These are phyloP conservation scores for Gymnocheta viridis DNA, from an alignment of 2,888 invertebrate species.

Conservation along the genomic window DNA sequence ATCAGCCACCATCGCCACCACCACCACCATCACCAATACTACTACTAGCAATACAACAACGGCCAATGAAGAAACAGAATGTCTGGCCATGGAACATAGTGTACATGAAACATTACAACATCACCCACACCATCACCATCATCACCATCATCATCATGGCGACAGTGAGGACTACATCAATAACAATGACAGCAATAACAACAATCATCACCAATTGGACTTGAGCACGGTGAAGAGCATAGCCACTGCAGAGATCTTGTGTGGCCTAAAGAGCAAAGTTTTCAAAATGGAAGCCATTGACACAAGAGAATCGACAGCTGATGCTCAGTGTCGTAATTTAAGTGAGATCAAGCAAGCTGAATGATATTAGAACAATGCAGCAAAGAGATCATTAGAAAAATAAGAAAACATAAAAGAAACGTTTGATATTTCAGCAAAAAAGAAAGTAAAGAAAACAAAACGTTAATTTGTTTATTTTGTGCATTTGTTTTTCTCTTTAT, in stretches of 20 bases:
- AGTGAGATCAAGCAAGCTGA: conserved; percentile 78
- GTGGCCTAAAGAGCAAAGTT: conserved; percentile 78
- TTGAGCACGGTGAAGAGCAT: conserved; percentile 77
- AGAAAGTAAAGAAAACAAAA: conserved; percentile 10
- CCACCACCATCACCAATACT: neutral
- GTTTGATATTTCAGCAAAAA: neutral
- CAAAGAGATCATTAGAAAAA: neutral
- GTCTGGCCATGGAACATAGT: conserved; percentile 29
- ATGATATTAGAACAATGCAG: conserved; percentile 68
- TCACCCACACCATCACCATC: conserved; percentile 48
- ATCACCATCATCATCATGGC: conserved; percentile 1
- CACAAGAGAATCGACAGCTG: conserved; percentile 70
- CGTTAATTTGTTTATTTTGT: conserved; percentile 67
- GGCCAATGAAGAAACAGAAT: conserved; percentile 66
- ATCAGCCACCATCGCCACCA: conserved; percentile 37
- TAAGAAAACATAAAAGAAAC: conserved; percentile 1
- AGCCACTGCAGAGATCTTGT: conserved; percentile 78
- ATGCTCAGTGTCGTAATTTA: conserved; percentile 72
- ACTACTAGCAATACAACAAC: conserved; percentile 25
- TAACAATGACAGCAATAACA: conserved; percentile 72
- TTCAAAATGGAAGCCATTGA: conserved; percentile 77
- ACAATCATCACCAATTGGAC: conserved; percentile 73
- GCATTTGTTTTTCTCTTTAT: conserved; percentile 71
- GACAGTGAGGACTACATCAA: conserved; percentile 72
- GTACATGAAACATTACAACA: conserved; percentile 29